Conservation (phyloP, 2,113 vertebrate genomes). For the Indri indri region DNA sequence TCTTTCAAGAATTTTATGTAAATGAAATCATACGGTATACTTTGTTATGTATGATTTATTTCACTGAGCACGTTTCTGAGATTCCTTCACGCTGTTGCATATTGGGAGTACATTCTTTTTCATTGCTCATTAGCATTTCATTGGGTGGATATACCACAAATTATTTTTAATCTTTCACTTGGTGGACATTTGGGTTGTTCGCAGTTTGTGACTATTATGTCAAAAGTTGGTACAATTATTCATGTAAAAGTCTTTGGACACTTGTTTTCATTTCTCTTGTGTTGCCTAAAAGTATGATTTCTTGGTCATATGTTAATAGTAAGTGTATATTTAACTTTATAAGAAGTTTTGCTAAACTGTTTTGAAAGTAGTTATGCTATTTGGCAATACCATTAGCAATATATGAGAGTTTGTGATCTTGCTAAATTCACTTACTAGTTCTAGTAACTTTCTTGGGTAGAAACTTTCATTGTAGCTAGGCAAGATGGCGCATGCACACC, state of each 20-base stretch:
- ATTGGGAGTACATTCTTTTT: background rate
- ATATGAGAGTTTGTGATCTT: background rate
- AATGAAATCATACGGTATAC: background rate
- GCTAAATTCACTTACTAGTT: background rate
- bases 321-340: background rate
- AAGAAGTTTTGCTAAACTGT: background rate
- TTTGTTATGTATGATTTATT: background rate
- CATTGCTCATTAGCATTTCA: background rate
- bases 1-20: background rate
- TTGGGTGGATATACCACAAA: background rate
- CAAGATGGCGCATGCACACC: no score
- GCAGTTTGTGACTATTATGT: background rate
- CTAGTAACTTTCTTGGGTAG: background rate
- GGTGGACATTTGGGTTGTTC: background rate
- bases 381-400: background rate
- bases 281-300: background rate
- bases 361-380: background rate
- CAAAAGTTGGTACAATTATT: background rate
- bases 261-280: background rate
- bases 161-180: slow-evolving; percentile 1
- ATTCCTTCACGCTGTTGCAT: background rate
- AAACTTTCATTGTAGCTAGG: background rate
- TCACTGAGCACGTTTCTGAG: background rate
- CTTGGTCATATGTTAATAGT: background rate
- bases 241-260: background rate